phyloP scores from a whole-genome alignment of 2,113 vertebrate species.

The Fulica atra region DNA sequence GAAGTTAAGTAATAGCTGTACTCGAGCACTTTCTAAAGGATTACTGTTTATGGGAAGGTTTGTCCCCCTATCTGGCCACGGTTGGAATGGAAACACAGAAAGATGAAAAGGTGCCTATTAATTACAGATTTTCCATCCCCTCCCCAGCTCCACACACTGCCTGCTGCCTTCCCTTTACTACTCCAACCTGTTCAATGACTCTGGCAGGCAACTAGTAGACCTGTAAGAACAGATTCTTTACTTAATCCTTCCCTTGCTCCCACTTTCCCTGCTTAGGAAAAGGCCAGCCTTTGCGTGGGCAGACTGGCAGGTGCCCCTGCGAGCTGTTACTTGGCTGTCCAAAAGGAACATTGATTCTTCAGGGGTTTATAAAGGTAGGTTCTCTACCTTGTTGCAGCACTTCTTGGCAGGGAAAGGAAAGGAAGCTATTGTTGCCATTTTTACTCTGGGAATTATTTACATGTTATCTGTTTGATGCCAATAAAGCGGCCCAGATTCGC shows the following conservation, averaged over 20 bases:
- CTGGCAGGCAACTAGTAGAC: neutral
- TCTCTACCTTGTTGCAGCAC: neutral
- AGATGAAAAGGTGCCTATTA: slow-evolving; percentile 33
- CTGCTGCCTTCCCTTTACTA: neutral
- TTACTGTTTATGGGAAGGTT: slow-evolving; percentile 36
- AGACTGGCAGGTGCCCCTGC: accelerated
- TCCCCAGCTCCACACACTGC: neutral
- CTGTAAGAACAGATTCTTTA: neutral
- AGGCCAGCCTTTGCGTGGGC: neutral
- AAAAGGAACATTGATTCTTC: neutral
- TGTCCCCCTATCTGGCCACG: slow-evolving; percentile 20
- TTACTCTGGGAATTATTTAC: neutral
- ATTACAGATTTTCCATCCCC: neutral
- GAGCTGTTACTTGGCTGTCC: neutral
- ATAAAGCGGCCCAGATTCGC: neutral
- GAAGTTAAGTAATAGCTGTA: slow-evolving; percentile 44
- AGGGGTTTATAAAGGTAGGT: neutral
- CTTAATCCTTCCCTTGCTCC: neutral
- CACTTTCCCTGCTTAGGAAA: neutral
- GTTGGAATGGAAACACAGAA: neutral
- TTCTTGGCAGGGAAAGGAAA: neutral
- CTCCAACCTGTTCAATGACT: neutral
- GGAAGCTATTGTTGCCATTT: neutral
- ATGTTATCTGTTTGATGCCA: neutral
- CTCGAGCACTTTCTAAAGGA: slow-evolving; percentile 45